These are phyloP conservation scores for Epirrhoe tristata DNA, from an alignment of 2,888 invertebrate species.

Conservation along the genomic window DNA sequence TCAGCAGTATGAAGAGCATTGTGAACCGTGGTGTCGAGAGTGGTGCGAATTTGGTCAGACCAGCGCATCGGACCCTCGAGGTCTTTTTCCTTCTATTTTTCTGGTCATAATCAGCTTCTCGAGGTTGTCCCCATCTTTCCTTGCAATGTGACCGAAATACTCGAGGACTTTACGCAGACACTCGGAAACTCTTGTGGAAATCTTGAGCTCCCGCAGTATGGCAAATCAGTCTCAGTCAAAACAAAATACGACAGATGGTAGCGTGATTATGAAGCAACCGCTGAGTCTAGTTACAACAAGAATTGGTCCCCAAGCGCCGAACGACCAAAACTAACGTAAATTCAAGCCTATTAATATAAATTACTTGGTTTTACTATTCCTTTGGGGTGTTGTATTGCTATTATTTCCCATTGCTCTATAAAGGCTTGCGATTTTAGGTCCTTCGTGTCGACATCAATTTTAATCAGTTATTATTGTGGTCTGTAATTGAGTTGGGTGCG, in stretches of 20 bases:
- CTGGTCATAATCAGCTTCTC: no score
- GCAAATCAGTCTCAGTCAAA: background rate
- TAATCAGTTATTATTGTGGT: conserved; percentile 65
- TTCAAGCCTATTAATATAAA: conserved; percentile 80
- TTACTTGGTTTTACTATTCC: conserved; percentile 80
- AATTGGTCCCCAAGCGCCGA: conserved; percentile 74
- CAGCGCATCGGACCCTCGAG: no score
- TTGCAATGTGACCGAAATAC: no score
- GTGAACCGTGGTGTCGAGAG: no score
- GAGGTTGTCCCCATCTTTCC: no score
- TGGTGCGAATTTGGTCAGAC: no score
- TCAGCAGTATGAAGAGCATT: no score
- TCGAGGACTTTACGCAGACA: no score
- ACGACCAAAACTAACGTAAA: conserved; percentile 75
- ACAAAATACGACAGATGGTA: conserved; percentile 5
- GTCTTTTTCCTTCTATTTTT: no score
- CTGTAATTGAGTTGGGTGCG: conserved; percentile 53
- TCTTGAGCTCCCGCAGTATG: no score
- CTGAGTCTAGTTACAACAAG: conserved; percentile 62
- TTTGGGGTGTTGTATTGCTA: conserved; percentile 72
- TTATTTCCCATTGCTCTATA: conserved; percentile 68
- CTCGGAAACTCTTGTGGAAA: no score
- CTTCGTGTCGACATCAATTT: conserved; percentile 66
- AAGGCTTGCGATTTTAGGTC: conserved; percentile 60
- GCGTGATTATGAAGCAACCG: conserved; percentile 62